Evolutionary conservation across 1,140 invertebrate species (phyloP).

Genomic region (Acyrthosiphon pisum): DNA sequence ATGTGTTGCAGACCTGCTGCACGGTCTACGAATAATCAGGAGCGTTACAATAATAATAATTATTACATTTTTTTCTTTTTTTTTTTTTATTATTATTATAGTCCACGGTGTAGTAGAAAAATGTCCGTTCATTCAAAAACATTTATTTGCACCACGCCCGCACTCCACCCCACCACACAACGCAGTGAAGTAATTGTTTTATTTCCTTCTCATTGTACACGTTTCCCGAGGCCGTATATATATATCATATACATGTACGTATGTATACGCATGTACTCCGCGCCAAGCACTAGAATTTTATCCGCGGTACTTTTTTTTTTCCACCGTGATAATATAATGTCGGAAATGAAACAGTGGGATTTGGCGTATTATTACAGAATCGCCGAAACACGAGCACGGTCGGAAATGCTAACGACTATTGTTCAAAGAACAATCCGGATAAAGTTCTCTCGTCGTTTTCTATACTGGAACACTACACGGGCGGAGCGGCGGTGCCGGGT

Average conservation of each 20-base stretch:
- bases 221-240: background rate
- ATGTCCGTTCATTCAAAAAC: background rate
- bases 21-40: background rate
- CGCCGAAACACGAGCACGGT: constrained; percentile 27
- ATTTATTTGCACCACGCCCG: background rate
- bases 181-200: constrained; percentile 8
- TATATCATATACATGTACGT: too few relatives aligned
- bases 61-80: background rate
- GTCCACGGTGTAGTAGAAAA: background rate
- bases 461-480: background rate
- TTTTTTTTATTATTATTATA: background rate
- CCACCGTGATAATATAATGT: background rate
- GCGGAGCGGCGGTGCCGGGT: too few relatives aligned
- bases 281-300: background rate
- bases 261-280: background rate
- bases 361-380: constrained; percentile 43
- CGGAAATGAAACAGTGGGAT: constrained; percentile 26
- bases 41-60: background rate
- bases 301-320: background rate
- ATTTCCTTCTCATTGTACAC: constrained; percentile 25
- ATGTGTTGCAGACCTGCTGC: background rate
- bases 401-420: constrained; percentile 56
- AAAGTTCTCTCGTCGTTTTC: constrained; percentile 51
- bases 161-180: too few relatives aligned
- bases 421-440: constrained; percentile 57